Conservation (phyloP, 2,797 vertebrate genomes). For the Ceryle rudis region DNA sequence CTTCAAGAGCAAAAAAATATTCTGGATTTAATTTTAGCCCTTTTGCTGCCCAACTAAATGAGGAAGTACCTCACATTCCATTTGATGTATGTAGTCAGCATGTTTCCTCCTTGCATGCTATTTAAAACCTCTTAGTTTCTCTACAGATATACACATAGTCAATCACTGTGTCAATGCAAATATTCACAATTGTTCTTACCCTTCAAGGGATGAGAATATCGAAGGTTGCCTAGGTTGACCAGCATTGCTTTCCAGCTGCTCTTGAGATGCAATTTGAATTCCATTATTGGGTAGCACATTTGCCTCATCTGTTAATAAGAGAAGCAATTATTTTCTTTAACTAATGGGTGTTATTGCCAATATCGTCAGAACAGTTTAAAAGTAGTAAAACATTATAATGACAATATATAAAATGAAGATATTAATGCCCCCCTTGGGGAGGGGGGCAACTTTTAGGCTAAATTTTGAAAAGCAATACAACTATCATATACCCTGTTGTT, state of each 20-base stretch:
- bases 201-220: slow-evolving; percentile 20
- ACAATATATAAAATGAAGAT: not conserved
- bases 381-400: not conserved
- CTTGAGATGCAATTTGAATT: not conserved
- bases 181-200: slow-evolving; percentile 58
- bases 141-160: not conserved
- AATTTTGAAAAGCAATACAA: not conserved
- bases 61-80: not conserved
- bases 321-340: not conserved
- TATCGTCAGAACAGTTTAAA: not conserved
- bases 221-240: slow-evolving; percentile 29
- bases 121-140: not conserved
- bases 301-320: slow-evolving; percentile 65
- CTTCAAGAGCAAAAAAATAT: not conserved
- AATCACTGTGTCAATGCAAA: not conserved
- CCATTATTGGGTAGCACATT: slow-evolving; percentile 8
- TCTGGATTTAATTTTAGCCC: not conserved
- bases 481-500: not conserved
- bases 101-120: not conserved
- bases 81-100: not conserved
- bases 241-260: slow-evolving; percentile 41
- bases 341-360: not conserved
- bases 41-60: not conserved
- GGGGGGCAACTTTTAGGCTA: not conserved
- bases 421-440: not conserved